phyloP scores from a whole-genome alignment of 2,113 vertebrate genomes.

The Ailurus styani region DNA sequence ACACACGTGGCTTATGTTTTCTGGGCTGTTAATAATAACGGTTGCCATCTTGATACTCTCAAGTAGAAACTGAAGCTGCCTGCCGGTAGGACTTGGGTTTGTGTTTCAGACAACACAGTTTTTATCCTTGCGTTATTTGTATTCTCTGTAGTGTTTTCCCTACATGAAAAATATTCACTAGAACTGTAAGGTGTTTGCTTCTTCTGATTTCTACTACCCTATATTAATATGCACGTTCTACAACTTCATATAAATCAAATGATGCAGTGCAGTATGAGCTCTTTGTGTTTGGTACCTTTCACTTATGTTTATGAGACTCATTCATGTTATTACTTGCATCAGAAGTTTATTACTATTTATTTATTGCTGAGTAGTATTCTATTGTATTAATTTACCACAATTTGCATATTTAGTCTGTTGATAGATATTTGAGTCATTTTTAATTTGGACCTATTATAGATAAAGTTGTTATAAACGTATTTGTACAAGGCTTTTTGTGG shows the following conservation, averaged over 20 bases:
- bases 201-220: background rate
- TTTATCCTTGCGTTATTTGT: background rate
- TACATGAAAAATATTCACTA: background rate
- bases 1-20: background rate
- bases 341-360: background rate
- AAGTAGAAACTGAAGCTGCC: background rate
- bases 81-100: background rate
- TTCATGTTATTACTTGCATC: background rate
- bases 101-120: background rate
- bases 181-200: background rate
- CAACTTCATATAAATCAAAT: background rate
- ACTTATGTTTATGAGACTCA: background rate
- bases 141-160: background rate
- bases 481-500: background rate
- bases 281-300: background rate
- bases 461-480: background rate
- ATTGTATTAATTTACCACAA: background rate
- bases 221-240: conserved; percentile 19
- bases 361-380: conserved; percentile 1
- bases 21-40: background rate
- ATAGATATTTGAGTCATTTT: conserved; percentile 8
- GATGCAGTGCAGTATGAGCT: background rate
- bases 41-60: background rate
- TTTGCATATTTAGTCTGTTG: background rate
- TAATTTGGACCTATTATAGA: background rate